Evolutionary conservation across 2,797 vertebrate genomes (phyloP), one percentile per base, ranked within the genome.

Genomic region (Coregonus ussuriensis): DNA sequence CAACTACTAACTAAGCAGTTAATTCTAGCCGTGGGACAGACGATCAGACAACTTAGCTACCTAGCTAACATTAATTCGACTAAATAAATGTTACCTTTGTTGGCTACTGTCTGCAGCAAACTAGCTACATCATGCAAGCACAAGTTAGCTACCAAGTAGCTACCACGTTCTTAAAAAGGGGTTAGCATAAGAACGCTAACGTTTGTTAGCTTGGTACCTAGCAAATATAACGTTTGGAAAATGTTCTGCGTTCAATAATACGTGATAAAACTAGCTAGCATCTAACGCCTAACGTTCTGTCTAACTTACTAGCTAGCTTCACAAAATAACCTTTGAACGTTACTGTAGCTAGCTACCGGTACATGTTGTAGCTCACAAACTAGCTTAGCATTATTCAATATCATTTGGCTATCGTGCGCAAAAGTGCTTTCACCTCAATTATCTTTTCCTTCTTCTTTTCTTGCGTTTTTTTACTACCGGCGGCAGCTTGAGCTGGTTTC

Each of bases 401-500:
- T 35, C 1, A 37, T 71, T 11, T 29, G 25, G 88, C 89, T 90
- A 89, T 84, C 86, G 33, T 84, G 82, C 56, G n/a, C 13, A 33
- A 6, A 14, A 59, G 4, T 9, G 25, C 21, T 56, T 93, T 95
- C 92, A 97, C 97, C 95, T 99, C 96, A 81, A 98, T 98, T 4
- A 99, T 96, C 91, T 99, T 98, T 85, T 99, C 98, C 85, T 98
- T 98, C 82, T 98, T 98, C 89, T 98, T 99, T 91, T 99, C 97
- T 77, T 98, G 97, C 3, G 96, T 96, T 84, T 99, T 98, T 92
- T n/a, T n/a, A n/a, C n/a, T n/a, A n/a, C n/a, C n/a, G n/a, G n/a
- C n/a, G n/a, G n/a, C n/a, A n/a, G n/a, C n/a, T n/a, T n/a, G n/a
- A n/a, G n/a, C n/a, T n/a, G n/a, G n/a, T n/a, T n/a, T n/a, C n/a